Evolutionary conservation across 2,113 vertebrate species (phyloP), one percentile per base, ranked within the genome.

Genomic region (Camarhynchus parvulus): DNA sequence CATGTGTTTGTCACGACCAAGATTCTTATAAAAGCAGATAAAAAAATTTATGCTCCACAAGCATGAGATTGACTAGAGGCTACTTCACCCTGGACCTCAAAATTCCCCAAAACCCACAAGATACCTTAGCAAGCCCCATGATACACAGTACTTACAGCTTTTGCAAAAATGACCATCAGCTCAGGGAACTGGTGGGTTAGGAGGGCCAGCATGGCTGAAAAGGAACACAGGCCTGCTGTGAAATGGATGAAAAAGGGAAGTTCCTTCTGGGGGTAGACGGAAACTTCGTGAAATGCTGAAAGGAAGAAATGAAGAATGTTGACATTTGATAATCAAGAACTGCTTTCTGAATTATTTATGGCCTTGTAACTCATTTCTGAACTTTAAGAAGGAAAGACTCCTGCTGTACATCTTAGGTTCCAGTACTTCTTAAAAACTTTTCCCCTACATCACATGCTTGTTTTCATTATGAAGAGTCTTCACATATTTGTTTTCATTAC

Each of bases 161-260:
- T 99, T 97, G 98, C 99, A 97, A 99, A 99, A 97, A 99, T 86
- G 35, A 99, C 99, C 99, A 99, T 99, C 94, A 99, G 98, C 97
- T 99, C 99, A 35, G 99, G 99, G 97, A 99, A 99, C 97, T 99
- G 99, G 97, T 99, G 99, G 21, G 99, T 99, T 67, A 99, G 99
- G 95, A 99, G 98, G 76, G 99, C 99, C 96, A 99, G 98, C 99
- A 99, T 98, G 91, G 99, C 99, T 39, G 99, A 99, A 78, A 99
- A 99, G 90, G 99, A 99, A 84, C 99, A 99, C 55, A 99, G 98
- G 92, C 99, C 99, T 89, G 99, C 99, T 97, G 99, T 99, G 98
- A 99, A 99, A 95, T 99, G 99, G 97, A 99, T 99, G 98, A 99
- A 99, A 97, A 99, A 99, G 67, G 99, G 99, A 90, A 99, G 98